phyloP scores from a whole-genome alignment of 2,797 vertebrate genomes.

The Sebastes dallii region DNA sequence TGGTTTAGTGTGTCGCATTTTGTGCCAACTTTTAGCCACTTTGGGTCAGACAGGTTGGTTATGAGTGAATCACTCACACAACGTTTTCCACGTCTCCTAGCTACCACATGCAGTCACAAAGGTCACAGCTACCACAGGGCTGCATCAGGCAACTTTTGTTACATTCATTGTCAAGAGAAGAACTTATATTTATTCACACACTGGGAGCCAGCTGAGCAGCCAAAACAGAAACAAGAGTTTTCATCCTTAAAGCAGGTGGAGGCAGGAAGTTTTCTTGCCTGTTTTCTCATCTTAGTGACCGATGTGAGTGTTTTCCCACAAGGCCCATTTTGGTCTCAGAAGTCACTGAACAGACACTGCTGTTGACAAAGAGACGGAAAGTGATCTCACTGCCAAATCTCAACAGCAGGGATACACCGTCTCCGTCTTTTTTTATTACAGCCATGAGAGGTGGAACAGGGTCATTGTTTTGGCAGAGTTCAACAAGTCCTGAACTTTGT shows the following conservation, averaged over 20 bases:
- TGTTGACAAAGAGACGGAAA: slow-evolving; percentile 38
- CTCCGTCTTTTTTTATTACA: slow-evolving; percentile 13
- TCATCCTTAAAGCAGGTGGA: too few species aligned
- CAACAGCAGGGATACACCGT: neutral
- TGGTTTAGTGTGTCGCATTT: neutral
- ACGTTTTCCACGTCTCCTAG: neutral
- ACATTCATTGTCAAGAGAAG: neutral
- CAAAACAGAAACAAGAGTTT: neutral
- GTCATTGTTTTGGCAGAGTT: neutral
- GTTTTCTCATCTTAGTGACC: slow-evolving; percentile 2
- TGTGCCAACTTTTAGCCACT: neutral
- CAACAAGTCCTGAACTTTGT: neutral
- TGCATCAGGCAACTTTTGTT: neutral
- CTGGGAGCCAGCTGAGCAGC: neutral
- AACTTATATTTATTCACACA: neutral
- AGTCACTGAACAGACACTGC: slow-evolving; percentile 17
- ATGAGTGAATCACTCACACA: neutral
- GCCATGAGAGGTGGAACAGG: neutral
- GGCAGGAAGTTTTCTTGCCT: neutral
- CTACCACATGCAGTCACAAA: neutral
- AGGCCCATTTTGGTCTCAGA: neutral
- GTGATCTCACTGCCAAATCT: slow-evolving; percentile 25
- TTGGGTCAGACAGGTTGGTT: neutral
- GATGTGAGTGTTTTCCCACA: slow-evolving; percentile 27
- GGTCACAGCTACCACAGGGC: neutral